These are phyloP conservation scores for Maniola jurtina DNA, from an alignment of 1,140 invertebrate genomes.

Conservation along the genomic window DNA sequence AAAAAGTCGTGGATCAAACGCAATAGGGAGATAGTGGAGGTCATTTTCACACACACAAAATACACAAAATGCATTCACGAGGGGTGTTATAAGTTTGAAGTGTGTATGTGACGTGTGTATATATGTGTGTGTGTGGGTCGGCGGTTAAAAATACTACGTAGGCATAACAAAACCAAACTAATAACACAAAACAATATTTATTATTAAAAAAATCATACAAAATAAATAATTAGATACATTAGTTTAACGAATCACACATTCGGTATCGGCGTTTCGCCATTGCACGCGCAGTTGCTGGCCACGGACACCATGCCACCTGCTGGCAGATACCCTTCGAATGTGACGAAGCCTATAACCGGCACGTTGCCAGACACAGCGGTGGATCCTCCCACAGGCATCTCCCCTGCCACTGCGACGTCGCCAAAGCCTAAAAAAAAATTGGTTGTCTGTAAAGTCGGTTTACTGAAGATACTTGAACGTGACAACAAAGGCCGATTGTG, in stretches of 20 bases:
- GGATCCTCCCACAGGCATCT: constrained; percentile 51
- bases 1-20: too few species aligned
- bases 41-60: too few species aligned
- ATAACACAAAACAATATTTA: neutral
- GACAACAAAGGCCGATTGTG: too few species aligned
- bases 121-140: too few species aligned
- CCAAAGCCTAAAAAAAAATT: constrained; percentile 38
- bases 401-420: constrained; percentile 47
- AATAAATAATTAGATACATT: too few species aligned
- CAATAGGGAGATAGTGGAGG: too few species aligned
- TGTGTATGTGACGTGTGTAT: too few species aligned
- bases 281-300: constrained; percentile 50
- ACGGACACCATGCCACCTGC: constrained; percentile 41
- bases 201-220: neutral
- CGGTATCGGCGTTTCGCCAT: constrained; percentile 6
- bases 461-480: too few species aligned
- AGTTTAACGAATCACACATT: neutral
- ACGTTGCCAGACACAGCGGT: constrained; percentile 57
- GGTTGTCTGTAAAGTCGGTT: too few species aligned
- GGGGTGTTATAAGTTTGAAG: too few species aligned
- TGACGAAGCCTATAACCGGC: constrained; percentile 62
- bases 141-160: too few species aligned
- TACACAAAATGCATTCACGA: too few species aligned
- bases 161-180: neutral
- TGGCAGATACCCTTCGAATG: constrained; percentile 7